These are phyloP conservation scores for Mormyrops attenuatus DNA, from an alignment of 2,797 vertebrate genomes.

Conservation along the genomic window DNA sequence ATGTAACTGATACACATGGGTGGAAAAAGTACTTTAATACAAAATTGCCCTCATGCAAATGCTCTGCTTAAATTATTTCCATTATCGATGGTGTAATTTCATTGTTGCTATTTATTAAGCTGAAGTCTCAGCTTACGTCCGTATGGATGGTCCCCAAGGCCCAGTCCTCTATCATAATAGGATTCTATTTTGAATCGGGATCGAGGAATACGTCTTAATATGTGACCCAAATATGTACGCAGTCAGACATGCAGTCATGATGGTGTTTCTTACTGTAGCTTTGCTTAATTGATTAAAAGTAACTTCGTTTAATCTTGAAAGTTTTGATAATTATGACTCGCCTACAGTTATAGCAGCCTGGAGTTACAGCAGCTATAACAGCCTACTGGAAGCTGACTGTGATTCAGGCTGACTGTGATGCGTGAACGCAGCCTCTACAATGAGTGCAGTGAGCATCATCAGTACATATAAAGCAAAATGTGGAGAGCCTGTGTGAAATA, in stretches of 20 bases:
- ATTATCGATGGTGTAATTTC: background rate
- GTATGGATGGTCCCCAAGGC: background rate
- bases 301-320: conserved; percentile 32
- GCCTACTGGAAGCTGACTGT: background rate
- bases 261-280: background rate
- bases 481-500: background rate
- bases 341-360: background rate
- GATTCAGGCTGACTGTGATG: background rate
- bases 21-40: background rate
- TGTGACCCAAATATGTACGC: background rate
- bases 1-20: background rate
- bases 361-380: background rate
- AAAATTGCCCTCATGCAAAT: background rate
- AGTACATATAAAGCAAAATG: background rate
- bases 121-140: background rate
- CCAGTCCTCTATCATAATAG: background rate
- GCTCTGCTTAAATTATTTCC: background rate
- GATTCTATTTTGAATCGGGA: background rate
- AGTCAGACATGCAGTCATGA: background rate
- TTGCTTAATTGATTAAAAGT: conserved; percentile 4
- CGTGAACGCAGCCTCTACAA: background rate
- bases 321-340: conserved; percentile 11
- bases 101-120: conserved; percentile 7
- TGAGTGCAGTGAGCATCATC: background rate
- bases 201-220: background rate